These are phyloP conservation scores for Aspidoscelis tigris DNA, from an alignment of 2,113 vertebrate species.

Conservation along the genomic window DNA sequence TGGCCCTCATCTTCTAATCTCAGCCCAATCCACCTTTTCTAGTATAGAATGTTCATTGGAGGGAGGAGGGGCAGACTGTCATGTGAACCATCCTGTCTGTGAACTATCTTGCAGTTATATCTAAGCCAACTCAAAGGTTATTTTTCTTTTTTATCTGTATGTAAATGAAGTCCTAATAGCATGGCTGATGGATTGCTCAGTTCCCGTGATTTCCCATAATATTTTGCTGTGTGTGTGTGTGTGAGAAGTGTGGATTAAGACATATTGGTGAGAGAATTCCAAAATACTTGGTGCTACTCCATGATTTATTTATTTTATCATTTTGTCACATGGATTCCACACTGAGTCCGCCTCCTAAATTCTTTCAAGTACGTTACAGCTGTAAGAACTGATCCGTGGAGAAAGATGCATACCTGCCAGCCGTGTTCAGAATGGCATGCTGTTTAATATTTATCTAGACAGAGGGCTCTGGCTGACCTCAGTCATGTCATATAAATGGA, in stretches of 20 bases:
- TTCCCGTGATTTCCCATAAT: background rate
- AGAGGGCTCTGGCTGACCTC: constrained; percentile 59
- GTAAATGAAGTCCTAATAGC: background rate
- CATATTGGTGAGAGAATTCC: background rate
- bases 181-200: background rate
- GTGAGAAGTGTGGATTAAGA: no score
- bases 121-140: no score
- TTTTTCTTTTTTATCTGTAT: no score
- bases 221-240: background rate
- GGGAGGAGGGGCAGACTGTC: no score
- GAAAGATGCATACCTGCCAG: constrained; percentile 10
- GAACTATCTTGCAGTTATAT: no score
- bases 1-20: no score
- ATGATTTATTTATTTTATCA: background rate
- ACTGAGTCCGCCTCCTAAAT: background rate
- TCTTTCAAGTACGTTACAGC: background rate
- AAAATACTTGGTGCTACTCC: background rate
- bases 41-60: no score
- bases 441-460: constrained; percentile 37
- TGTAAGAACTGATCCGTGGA: constrained; percentile 26
- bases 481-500: constrained; percentile 63
- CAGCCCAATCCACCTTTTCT: no score
- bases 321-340: constrained; percentile 9
- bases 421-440: constrained; percentile 28
- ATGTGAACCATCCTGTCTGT: no score